Evolutionary conservation across 2,888 invertebrate genomes (phyloP), one percentile per base, ranked within the genome.

Genomic region (Hedya salicella): DNA sequence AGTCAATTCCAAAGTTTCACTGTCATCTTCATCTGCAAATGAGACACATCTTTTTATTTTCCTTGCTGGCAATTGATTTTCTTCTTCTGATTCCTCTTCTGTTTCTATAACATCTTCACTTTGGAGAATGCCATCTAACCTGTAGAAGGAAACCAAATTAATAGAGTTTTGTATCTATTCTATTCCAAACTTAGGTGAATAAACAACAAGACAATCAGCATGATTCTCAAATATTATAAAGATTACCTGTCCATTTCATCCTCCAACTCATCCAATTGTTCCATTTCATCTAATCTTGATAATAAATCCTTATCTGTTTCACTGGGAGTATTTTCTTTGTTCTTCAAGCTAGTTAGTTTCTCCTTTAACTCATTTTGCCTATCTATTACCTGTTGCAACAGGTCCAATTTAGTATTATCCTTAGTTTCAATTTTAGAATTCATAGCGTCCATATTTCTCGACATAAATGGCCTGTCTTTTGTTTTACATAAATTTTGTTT

Each of bases 201-300:
- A n/a, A 19, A 13, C 19, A 53, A 17, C 13, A 53, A 1, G 4
- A 13, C 2, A 21, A n/a, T 25, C 9, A 21, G 25, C 49, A 30
- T 16, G 9, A 30, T 13, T 4, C 5, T 49, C 6, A 14, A 30
- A 17, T 36, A 36, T 56, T 9, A 19, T 44, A 40, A 75, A 61
- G 85, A 62, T 73, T 88, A 93, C 86, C 93, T 91, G 68, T 93
- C 86, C 74, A 94, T 87, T 79, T 93, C 93, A 86, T 95, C 95
- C 81, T 94, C 92, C 59, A 93, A 74, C 62, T 89, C 89, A 69
- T 92, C 93, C 54, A 91, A 78, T 72, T 85, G 79, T 74, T 94
- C 94, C 68, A 94, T 82, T 78, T 93, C 92, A 81, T 94, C 93
- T 48, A 94, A 75, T 69, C 87, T 86, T 19, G 83, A 77, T 75